Evolutionary conservation across 53 echinoderm and acorn worm species (phyloP), one percentile per base, ranked within the genome.

Genomic region (Actinopyga echinites): DNA sequence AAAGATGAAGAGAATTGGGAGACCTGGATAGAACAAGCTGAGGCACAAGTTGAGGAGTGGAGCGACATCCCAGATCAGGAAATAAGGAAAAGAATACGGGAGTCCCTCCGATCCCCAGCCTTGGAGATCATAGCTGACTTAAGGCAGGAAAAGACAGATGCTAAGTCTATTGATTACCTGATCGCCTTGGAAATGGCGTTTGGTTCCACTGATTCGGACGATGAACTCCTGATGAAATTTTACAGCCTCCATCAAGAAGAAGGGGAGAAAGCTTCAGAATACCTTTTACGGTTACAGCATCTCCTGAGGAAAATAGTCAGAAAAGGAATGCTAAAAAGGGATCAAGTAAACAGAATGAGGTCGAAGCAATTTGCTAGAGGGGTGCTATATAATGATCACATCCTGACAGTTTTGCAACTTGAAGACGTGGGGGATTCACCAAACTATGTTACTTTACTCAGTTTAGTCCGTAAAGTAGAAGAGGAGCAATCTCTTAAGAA

Each of bases 1-100:
- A 85, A 83, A 23, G 92, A 92, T 29, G 92, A 92, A 60, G 89
- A 85, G 1, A 21, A 38, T 1, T 92, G 83, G 44, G 89, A 91
- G 13, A 23, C 55, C 0, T 91, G 92, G 92, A 59, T 82, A 4
- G 75, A 84, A 0, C 83, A 85, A 32, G 92, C 83, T 11, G 82
- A 85, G 33, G 86, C 74, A 0, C 89, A 86, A 44, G 37, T 89
- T 20, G 85, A 92, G 53, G 86, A 89, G 42, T 86, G 86, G 84
- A 31, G 0, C 33, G 4, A 66, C 20, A 31, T 66, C 32, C 66
- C 66, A 30, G 26, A 66, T 30, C 66, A 32, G 20, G 66, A 66
- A 11, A 30, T 66, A 8, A 28, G 86, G 34, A 74, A 82, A 32
- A 36, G 92, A 10, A 56, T 88, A 22, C 45, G 86, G 0, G 86